A percentile compares a stretch with the other conserved stretches of the same genome.
Evolutionary conservation across 2,113 vertebrate genomes (phyloP).

Genomic region (western clawed frog (Xenopus tropicalis)): UCB_Xtro_10.0 CM004447.2:141231501-141232000

Average conservation of each 20-base stretch:
- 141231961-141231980: too few species aligned
- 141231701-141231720: slow-evolving; percentile 37
- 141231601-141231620: slow-evolving; percentile 60
- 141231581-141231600: slow-evolving; percentile 57
- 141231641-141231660: slow-evolving; percentile 46
- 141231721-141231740: neutral
- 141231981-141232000: too few species aligned
- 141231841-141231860: slow-evolving; percentile 66
- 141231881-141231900: too few species aligned
- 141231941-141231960: slow-evolving; percentile 50
- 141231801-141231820: slow-evolving; percentile 37
- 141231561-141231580: slow-evolving; percentile 46
- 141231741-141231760: slow-evolving; percentile 27
- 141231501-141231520: slow-evolving; percentile 64
- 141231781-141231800: slow-evolving; percentile 18
- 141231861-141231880: slow-evolving; percentile 59
- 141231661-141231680: slow-evolving; percentile 21
- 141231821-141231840: slow-evolving; percentile 42
- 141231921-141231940: slow-evolving; percentile 55
- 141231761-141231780: slow-evolving; percentile 18
- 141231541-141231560: slow-evolving; percentile 14
- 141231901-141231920: too few species aligned
- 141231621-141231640: slow-evolving; percentile 54
- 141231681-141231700: slow-evolving; percentile 27
- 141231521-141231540: slow-evolving; percentile 54